These are phyloP conservation scores for Orbicella faveolata DNA, from an alignment of 64 coral and sea anemone species.

Conservation along the genomic window DNA sequence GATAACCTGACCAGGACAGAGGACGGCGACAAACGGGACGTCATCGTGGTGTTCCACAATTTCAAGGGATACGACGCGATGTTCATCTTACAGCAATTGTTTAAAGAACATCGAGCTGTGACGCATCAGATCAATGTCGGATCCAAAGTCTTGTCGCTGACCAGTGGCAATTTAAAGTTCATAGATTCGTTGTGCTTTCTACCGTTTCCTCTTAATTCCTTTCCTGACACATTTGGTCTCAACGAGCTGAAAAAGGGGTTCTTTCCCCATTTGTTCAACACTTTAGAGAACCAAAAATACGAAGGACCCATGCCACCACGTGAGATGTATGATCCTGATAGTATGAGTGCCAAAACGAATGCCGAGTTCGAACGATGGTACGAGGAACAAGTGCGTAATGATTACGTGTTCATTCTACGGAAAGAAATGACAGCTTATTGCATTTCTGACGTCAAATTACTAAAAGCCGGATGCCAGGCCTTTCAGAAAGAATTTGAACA, in stretches of 20 bases:
- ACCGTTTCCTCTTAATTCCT: not conserved
- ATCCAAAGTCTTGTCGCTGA: not conserved
- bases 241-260: conserved; percentile 18
- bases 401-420: not conserved
- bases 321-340: too few relatives aligned
- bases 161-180: not conserved
- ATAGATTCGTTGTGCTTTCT: conserved; percentile 50
- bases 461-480: not conserved
- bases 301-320: too few relatives aligned
- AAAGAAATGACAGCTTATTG: not conserved
- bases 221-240: conserved; percentile 20
- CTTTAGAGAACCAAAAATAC: too few relatives aligned
- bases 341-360: not conserved
- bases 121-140: not conserved
- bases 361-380: conserved; percentile 20
- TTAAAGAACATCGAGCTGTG: too few relatives aligned
- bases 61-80: not conserved
- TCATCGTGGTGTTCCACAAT: not conserved
- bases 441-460: not conserved
- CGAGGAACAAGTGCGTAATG: not conserved
- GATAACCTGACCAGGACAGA: too few relatives aligned
- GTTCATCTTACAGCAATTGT: not conserved
- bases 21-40: too few relatives aligned
- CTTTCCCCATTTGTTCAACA: conserved; percentile 48
- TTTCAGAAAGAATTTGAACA: not conserved